Percentiles rank a stretch among this genome's conserved stretches.
Conservation (phyloP, 2,113 vertebrate species). For the Cyphomyrus discorhynchus region DNA sequence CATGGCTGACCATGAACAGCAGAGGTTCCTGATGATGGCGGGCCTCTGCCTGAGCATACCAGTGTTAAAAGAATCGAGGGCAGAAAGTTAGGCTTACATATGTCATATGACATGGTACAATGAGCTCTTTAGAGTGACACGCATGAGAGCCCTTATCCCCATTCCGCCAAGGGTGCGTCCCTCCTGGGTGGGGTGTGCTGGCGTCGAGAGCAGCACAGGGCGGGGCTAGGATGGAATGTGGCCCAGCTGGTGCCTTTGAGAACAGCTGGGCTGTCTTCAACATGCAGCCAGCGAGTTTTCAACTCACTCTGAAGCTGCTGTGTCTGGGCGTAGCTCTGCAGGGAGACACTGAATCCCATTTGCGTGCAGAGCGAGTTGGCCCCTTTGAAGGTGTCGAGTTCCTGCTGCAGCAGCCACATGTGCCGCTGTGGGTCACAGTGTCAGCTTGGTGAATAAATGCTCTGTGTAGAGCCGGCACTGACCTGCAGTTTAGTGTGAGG, state of each 20-base stretch:
- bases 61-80: neutral
- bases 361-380: neutral
- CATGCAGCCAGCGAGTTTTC: neutral
- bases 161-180: neutral
- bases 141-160: neutral
- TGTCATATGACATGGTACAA: neutral
- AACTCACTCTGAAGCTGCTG: neutral
- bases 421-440: neutral
- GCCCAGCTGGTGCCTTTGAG: constrained; percentile 1
- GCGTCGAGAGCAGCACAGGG: neutral
- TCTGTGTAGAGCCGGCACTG: neutral
- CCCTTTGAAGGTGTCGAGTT: neutral
- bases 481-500: neutral
- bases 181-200: neutral
- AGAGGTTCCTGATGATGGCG: neutral
- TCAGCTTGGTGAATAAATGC: neutral
- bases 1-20: neutral
- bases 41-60: neutral
- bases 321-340: neutral
- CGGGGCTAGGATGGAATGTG: neutral
- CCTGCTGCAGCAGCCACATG: neutral
- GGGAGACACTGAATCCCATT: neutral
- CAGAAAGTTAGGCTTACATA: neutral
- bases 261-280: neutral
- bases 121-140: neutral